A percentile compares a stretch with the other conserved stretches of the same genome.
Conservation (phyloP, 1,140 invertebrate species). For the Apolygus lucorum region DNA sequence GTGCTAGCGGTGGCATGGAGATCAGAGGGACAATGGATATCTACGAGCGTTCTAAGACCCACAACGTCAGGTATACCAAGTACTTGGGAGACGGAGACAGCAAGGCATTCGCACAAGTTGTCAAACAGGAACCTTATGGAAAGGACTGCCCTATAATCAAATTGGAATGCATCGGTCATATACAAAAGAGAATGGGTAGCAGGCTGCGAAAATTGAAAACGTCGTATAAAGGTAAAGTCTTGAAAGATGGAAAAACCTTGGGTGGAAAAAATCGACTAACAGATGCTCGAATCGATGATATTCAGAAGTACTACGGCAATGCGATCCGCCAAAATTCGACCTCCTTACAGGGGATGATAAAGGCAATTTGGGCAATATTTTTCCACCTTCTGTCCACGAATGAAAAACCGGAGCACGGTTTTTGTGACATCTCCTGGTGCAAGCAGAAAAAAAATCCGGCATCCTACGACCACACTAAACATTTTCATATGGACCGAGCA, state of each 20-base stretch:
- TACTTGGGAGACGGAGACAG: constrained; percentile 31
- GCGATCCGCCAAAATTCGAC: too few species aligned
- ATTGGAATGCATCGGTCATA: constrained; percentile 31
- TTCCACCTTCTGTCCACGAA: background rate
- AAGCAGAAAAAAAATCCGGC: background rate
- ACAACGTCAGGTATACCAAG: constrained; percentile 20
- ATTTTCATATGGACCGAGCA: background rate
- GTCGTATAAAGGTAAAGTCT: constrained; percentile 21
- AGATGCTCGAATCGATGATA: constrained; percentile 22
- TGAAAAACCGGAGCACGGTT: background rate
- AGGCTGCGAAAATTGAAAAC: too few species aligned
- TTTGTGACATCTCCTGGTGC: constrained; percentile 1
- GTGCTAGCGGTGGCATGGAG: constrained; percentile 33
- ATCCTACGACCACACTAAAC: constrained; percentile 9
- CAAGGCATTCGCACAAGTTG: constrained; percentile 21
- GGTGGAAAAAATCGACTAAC: constrained; percentile 27
- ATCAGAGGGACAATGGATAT: constrained; percentile 28
- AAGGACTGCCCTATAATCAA: constrained; percentile 23
- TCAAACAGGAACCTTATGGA: constrained; percentile 25
- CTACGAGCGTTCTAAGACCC: constrained; percentile 28
- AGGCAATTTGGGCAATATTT: too few species aligned
- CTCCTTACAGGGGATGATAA: too few species aligned
- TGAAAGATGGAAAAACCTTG: constrained; percentile 21
- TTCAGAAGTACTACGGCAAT: constrained; percentile 31
- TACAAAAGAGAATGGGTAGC: too few species aligned